Conservation (phyloP, 2,797 vertebrate genomes). For the Rhodeus uyekii region DNA sequence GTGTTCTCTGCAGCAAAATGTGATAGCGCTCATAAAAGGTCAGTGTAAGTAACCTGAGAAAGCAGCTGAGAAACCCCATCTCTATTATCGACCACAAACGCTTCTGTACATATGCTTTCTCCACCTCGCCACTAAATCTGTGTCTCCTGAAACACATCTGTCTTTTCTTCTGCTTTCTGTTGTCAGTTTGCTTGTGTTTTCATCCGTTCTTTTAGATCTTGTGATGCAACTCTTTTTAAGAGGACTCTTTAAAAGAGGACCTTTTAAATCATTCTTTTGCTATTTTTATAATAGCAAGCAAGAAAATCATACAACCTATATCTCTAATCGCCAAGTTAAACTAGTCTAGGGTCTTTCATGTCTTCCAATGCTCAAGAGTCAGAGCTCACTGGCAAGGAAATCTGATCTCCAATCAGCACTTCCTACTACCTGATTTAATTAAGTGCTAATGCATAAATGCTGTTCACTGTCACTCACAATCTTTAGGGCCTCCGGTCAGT, state of each 20-base stretch:
- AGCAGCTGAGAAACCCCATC: slow-evolving; percentile 75
- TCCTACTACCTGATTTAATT: slow-evolving; percentile 48
- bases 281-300: not conserved
- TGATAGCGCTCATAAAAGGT: slow-evolving; percentile 75
- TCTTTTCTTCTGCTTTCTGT: slow-evolving; percentile 8
- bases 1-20: slow-evolving; percentile 70
- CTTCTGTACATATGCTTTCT: slow-evolving; percentile 72
- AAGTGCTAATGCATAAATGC: slow-evolving; percentile 46
- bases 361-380: slow-evolving; percentile 4
- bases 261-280: not conserved
- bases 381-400: slow-evolving; percentile 22
- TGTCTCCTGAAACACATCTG: slow-evolving; percentile 42
- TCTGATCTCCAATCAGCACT: slow-evolving; percentile 35
- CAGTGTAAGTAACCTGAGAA: slow-evolving; percentile 76
- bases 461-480: slow-evolving; percentile 21
- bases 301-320: not conserved
- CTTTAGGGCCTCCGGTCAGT: slow-evolving; percentile 18
- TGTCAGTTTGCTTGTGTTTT: not conserved
- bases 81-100: slow-evolving; percentile 73
- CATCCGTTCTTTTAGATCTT: not conserved
- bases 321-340: not conserved
- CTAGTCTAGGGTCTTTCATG: not conserved
- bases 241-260: too few relatives aligned
- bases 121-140: slow-evolving; percentile 53
- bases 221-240: not conserved